These are phyloP conservation scores for Pegoplata infirma DNA, from an alignment of 2,888 invertebrate genomes.

Conservation along the genomic window DNA sequence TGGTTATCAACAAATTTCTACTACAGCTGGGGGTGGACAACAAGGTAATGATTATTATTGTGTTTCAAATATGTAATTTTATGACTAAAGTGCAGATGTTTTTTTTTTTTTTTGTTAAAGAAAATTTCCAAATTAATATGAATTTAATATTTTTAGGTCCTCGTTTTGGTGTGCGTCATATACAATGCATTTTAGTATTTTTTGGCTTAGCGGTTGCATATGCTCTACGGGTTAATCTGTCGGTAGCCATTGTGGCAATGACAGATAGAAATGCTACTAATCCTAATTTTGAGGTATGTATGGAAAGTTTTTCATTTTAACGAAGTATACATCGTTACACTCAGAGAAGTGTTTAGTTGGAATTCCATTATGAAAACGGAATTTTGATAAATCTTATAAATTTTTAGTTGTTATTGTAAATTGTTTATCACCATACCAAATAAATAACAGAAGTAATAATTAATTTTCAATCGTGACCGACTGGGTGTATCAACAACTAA, in stretches of 20 bases:
- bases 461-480: too few species aligned
- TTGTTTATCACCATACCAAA: too few species aligned
- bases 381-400: too few species aligned
- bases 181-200: constrained; percentile 82
- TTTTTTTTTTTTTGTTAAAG: constrained; percentile 6
- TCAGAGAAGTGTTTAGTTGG: too few species aligned
- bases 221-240: constrained; percentile 83
- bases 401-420: too few species aligned
- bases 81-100: background rate
- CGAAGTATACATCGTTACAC: too few species aligned
- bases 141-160: constrained; percentile 74
- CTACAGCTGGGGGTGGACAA: constrained; percentile 66
- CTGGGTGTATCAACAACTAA: too few species aligned
- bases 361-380: too few species aligned
- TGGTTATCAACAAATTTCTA: constrained; percentile 76
- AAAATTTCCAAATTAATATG: too few species aligned
- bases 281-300: constrained; percentile 79
- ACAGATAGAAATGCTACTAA: constrained; percentile 80
- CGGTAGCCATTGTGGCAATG: constrained; percentile 88
- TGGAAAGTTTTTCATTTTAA: too few species aligned
- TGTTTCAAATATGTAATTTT: too few species aligned
- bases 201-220: constrained; percentile 82
- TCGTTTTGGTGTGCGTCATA: constrained; percentile 82
- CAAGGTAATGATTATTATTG: constrained; percentile 57
- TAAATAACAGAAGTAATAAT: too few species aligned